These are phyloP conservation scores for Phortica variegata DNA, from an alignment of 1,140 invertebrate species.

Conservation along the genomic window DNA sequence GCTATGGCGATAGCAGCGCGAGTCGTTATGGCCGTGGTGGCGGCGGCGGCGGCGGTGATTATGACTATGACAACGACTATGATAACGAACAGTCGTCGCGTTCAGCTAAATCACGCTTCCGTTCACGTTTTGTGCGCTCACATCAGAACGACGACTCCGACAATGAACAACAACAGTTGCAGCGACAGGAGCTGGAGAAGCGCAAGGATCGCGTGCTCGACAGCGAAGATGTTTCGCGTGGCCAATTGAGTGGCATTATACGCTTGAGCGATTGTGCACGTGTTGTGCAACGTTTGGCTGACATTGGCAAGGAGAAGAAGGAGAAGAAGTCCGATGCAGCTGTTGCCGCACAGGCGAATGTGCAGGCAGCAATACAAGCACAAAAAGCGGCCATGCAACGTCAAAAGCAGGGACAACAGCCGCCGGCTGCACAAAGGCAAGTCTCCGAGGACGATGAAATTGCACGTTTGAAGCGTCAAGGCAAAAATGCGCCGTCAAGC, in stretches of 20 bases:
- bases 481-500: slow-evolving; percentile 68
- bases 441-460: slow-evolving; percentile 89
- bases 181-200: slow-evolving; percentile 64
- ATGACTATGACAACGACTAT: slow-evolving; percentile 68
- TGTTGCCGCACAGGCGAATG: slow-evolving; percentile 57
- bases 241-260: slow-evolving; percentile 86
- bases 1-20: slow-evolving; percentile 59
- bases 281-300: slow-evolving; percentile 84
- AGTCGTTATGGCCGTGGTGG: slow-evolving; percentile 60
- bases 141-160: slow-evolving; percentile 69
- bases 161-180: slow-evolving; percentile 61
- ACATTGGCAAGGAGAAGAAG: slow-evolving; percentile 75
- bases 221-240: slow-evolving; percentile 84
- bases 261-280: slow-evolving; percentile 84
- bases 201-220: slow-evolving; percentile 80
- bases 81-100: slow-evolving; percentile 60
- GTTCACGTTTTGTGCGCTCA: slow-evolving; percentile 71
- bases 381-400: slow-evolving; percentile 57
- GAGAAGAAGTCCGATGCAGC: slow-evolving; percentile 65
- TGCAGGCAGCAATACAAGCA: slow-evolving; percentile 59
- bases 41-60: slow-evolving; percentile 60
- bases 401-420: slow-evolving; percentile 42
- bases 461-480: slow-evolving; percentile 82
- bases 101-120: slow-evolving; percentile 63
- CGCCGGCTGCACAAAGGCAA: slow-evolving; percentile 66